A percentile compares a stretch with the other conserved stretches of the same genome.
These are phyloP conservation scores for Fragum whitleyi DNA, from an alignment of 2,888 invertebrate genomes.

Conservation along the genomic window DNA sequence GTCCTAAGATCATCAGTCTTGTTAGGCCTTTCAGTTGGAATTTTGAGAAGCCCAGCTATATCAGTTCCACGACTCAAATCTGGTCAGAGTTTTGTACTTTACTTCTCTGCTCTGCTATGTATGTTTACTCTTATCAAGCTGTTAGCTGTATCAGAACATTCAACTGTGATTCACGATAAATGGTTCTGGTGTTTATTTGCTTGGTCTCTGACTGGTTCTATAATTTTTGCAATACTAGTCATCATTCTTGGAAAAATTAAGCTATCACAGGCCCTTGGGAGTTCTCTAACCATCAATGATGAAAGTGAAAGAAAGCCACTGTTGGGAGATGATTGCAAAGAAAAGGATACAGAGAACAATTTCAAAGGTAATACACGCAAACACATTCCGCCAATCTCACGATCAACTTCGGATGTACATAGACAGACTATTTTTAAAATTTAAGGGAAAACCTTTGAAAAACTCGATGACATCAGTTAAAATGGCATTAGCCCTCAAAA, in stretches of 20 bases:
- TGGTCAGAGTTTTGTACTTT: conserved; percentile 29
- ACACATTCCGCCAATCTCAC: too few relatives aligned
- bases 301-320: conserved; percentile 59
- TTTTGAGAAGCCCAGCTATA: conserved; percentile 56
- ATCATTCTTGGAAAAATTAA: conserved; percentile 54
- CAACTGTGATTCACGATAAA: conserved; percentile 46
- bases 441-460: too few relatives aligned
- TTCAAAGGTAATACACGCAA: conserved; percentile 2
- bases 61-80: conserved; percentile 60
- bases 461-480: too few relatives aligned
- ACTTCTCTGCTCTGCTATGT: conserved; percentile 49
- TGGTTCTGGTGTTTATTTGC: conserved; percentile 74
- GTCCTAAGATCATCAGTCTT: conserved; percentile 65
- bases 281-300: conserved; percentile 29
- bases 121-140: conserved; percentile 73
- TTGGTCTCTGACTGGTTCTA: conserved; percentile 65
- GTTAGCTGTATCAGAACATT: conserved; percentile 68
- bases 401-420: too few relatives aligned
- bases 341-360: neutral
- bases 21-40: conserved; percentile 63
- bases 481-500: too few relatives aligned
- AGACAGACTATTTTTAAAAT: too few relatives aligned
- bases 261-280: neutral
- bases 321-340: conserved; percentile 26
- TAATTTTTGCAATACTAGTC: conserved; percentile 64